A percentile compares a stretch with the other conserved stretches of the same genome.
Evolutionary conservation across 2,113 vertebrate genomes (phyloP).

Genomic region (Mormyrus lacerda): DNA sequence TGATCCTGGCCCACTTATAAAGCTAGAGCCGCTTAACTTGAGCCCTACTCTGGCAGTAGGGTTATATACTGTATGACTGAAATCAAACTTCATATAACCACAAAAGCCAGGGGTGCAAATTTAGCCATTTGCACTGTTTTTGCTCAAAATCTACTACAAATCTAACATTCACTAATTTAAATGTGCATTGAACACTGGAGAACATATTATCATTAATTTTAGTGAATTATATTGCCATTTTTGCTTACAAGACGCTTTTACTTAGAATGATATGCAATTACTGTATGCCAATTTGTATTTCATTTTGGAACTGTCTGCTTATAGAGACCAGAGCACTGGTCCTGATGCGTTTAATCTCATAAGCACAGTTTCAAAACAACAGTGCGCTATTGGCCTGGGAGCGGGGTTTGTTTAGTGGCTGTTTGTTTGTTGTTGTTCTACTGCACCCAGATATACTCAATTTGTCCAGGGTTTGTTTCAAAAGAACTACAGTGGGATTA

Average conservation of each 20-base stretch:
- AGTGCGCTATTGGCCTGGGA: neutral
- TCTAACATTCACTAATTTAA: neutral
- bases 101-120: neutral
- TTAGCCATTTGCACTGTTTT: neutral
- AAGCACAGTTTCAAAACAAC: neutral
- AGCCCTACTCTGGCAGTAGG: neutral
- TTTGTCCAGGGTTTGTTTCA: neutral
- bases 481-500: neutral
- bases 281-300: neutral
- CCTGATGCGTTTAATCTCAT: neutral
- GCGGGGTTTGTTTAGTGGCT: neutral
- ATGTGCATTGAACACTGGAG: neutral
- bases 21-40: neutral
- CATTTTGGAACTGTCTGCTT: neutral
- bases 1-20: neutral
- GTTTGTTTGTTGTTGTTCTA: neutral
- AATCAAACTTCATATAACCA: neutral
- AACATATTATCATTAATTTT: neutral
- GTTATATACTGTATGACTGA: neutral
- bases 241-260: neutral
- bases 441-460: neutral
- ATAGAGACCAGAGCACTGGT: neutral
- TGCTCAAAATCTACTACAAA: neutral
- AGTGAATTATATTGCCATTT: neutral
- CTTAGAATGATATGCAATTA: neutral